Evolutionary conservation across 2,888 invertebrate species (phyloP).

Genomic region (Phengaris arion): DNA sequence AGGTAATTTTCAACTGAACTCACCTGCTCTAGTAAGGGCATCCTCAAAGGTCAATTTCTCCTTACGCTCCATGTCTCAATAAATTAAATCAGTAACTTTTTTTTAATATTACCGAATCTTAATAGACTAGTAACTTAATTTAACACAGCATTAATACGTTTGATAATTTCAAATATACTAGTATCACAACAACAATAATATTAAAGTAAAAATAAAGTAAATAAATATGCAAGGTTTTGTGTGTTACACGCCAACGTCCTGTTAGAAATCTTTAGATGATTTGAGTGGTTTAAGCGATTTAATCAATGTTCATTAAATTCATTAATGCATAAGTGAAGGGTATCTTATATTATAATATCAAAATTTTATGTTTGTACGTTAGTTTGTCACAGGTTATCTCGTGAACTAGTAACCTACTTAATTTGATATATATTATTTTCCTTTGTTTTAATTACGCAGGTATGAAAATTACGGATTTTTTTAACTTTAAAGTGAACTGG

Average conservation of each 20-base stretch:
- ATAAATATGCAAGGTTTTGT: neutral
- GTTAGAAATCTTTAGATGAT: slow-evolving; percentile 7
- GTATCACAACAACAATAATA: neutral
- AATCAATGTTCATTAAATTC: neutral
- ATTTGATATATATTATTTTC: neutral
- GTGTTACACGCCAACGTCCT: slow-evolving; percentile 1
- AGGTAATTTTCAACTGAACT: neutral
- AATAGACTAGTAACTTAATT: neutral
- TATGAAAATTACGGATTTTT: neutral
- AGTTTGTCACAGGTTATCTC: neutral
- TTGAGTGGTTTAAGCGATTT: neutral
- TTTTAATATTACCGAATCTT: neutral
- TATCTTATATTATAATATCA: neutral
- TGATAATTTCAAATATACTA: neutral
- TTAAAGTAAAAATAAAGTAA: neutral
- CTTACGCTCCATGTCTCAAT: slow-evolving; percentile 27
- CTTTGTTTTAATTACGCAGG: neutral
- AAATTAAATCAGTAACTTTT: neutral
- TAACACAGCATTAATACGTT: neutral
- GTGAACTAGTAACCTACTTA: neutral
- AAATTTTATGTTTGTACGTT: neutral
- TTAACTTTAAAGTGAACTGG: neutral
- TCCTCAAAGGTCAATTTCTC: slow-evolving; percentile 40
- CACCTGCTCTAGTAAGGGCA: slow-evolving; percentile 40
- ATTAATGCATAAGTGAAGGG: neutral